Conservation (phyloP, 92 coral and sea anemone species). For the Umimayanthus kanabou region DNA sequence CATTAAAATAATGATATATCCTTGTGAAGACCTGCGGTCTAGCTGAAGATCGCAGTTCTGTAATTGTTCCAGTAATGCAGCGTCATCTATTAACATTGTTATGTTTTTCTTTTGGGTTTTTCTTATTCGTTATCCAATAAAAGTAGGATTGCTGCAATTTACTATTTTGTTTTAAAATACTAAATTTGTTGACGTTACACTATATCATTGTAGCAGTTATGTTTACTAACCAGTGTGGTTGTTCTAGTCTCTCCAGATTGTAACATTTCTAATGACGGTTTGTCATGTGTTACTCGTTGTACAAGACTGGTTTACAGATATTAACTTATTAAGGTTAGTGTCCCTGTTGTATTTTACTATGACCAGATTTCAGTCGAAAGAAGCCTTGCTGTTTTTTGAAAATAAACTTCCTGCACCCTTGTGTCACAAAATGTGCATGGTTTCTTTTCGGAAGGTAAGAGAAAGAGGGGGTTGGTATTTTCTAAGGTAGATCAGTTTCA, state of each 20-base stretch:
- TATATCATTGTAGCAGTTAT: background rate
- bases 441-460: background rate
- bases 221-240: background rate
- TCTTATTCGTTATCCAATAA: background rate
- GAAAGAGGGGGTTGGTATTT: background rate
- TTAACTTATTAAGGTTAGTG: conserved; percentile 80
- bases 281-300: conserved; percentile 93
- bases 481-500: too few species aligned
- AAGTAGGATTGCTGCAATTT: background rate
- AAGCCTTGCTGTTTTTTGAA: background rate
- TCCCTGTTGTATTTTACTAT: background rate
- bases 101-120: too few species aligned
- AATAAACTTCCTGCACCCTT: background rate
- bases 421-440: background rate
- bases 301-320: conserved; percentile 97
- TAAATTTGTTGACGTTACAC: background rate
- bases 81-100: too few species aligned
- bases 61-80: too few species aligned
- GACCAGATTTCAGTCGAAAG: background rate
- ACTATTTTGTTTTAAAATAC: background rate
- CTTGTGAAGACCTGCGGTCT: too few species aligned
- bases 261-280: conserved; percentile 88
- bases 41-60: too few species aligned
- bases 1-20: too few species aligned
- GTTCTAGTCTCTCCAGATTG: conserved; percentile 89